These are phyloP conservation scores for Dryomyza anilis DNA, from an alignment of 2,888 invertebrate species.

Conservation along the genomic window DNA sequence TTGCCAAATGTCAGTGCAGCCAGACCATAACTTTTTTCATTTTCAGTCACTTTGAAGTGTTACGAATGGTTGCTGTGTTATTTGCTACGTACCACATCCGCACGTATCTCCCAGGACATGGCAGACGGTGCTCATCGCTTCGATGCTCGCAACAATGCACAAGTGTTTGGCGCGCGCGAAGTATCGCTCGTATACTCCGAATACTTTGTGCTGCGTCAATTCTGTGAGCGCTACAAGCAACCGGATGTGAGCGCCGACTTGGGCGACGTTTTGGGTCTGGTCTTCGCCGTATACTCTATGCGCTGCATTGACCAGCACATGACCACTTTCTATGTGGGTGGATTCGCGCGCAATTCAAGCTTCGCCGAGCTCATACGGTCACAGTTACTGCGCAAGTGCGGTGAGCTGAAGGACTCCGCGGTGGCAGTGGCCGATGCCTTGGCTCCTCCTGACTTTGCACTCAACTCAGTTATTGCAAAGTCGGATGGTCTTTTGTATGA, in stretches of 20 bases:
- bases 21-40: not conserved
- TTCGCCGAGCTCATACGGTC: conserved; percentile 70
- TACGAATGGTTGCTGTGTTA: conserved; percentile 87
- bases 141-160: conserved; percentile 77
- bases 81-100: conserved; percentile 73
- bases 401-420: conserved; percentile 73
- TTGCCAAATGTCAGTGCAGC: too few species aligned
- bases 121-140: conserved; percentile 70
- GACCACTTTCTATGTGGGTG: conserved; percentile 71
- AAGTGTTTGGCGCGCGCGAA: conserved; percentile 79
- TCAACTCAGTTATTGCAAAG: conserved; percentile 84
- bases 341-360: conserved; percentile 63
- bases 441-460: conserved; percentile 86
- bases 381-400: conserved; percentile 72
- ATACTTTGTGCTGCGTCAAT: conserved; percentile 64
- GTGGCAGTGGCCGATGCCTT: conserved; percentile 82
- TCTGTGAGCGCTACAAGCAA: conserved; percentile 48
- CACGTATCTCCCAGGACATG: conserved; percentile 66
- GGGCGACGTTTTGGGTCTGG: conserved; percentile 61
- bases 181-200: conserved; percentile 81
- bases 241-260: conserved; percentile 54
- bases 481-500: conserved; percentile 77
- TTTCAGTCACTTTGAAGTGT: conserved; percentile 71
- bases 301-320: conserved; percentile 72
- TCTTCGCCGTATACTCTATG: conserved; percentile 66